Percentiles rank a stretch among this genome's conserved stretches.
phyloP scores from a whole-genome alignment of 1,140 invertebrate genomes.

The Anthonomus grandis region DNA sequence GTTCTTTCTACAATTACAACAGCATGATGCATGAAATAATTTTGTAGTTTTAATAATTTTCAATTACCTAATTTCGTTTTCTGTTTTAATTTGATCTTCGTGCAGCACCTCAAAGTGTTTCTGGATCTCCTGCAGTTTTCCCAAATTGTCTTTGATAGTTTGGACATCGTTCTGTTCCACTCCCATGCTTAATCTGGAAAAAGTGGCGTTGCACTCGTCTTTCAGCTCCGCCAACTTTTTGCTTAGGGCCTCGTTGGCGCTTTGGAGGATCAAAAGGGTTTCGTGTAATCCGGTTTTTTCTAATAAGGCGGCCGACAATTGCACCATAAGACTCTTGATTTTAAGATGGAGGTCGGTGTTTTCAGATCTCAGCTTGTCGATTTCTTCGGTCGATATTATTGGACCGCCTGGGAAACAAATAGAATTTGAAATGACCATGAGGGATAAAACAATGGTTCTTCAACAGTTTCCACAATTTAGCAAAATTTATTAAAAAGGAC shows the following conservation, averaged over 20 bases:
- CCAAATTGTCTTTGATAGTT: slow-evolving; percentile 38
- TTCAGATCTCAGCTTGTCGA: slow-evolving; percentile 55
- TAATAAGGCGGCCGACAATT: slow-evolving; percentile 56
- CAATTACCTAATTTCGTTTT: slow-evolving; percentile 55
- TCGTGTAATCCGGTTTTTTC: slow-evolving; percentile 61
- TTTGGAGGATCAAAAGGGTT: slow-evolving; percentile 60
- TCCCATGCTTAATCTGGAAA: slow-evolving; percentile 49
- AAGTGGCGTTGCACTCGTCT: slow-evolving; percentile 56
- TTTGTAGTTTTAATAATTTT: too few species aligned
- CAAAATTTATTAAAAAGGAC: too few species aligned
- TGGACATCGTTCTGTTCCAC: slow-evolving; percentile 34
- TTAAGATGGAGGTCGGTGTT: slow-evolving; percentile 52
- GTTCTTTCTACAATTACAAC: slow-evolving; percentile 25
- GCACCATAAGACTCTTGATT: slow-evolving; percentile 58
- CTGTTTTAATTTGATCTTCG: slow-evolving; percentile 43
- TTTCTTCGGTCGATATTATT: slow-evolving; percentile 49
- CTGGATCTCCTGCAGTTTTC: slow-evolving; percentile 55
- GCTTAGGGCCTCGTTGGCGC: slow-evolving; percentile 62
- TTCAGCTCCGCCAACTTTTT: slow-evolving; percentile 63
- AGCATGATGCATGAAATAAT: too few species aligned
- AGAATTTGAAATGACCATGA: neutral
- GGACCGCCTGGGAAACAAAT: slow-evolving; percentile 29
- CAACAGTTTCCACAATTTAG: too few species aligned
- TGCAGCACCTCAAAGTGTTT: slow-evolving; percentile 59
- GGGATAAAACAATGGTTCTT: too few species aligned